Base-by-base conservation (phyloP, 2,113 vertebrate genomes). In the Brachyistius frenatus region DNA sequence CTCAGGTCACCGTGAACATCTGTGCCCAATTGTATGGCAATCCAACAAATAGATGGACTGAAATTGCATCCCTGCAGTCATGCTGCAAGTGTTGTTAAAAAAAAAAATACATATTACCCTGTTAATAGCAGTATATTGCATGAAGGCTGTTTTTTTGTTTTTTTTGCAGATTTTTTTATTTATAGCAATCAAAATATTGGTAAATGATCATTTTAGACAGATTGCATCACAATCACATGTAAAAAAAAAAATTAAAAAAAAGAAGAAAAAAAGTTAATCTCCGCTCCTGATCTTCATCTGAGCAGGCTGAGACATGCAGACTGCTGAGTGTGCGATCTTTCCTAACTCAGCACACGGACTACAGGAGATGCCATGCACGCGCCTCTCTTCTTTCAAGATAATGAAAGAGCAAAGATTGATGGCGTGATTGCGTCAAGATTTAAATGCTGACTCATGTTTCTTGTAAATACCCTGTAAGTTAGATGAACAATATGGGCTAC, bases 341-440 rank as follows among this genome's bases (percentile, higher is more conserved):
- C 33, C 23, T 1, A 13, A 63, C 23, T 79, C 71, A 66, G 80
- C 73, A 54, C n/a, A 33, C n/a, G 64, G 32, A 5, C n/a, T 71
- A 32, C 66, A 61, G 57, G 4, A 33, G 46, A 3, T 50, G 46
- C 23, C 61, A 15, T 7, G 5, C 44, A 7, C 23, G 1, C 10
- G 35, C 33, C 41, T 57, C 32, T 37, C 56, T 73, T 14, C 71
- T 16, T 54, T 3, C 44, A 55, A 23, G 13, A 10, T 58, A 66
- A 76, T 67, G 15, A 74, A 63, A 35, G 8, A 46, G 41, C 41
- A 8, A 66, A 46, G 53, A 60, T 5, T 33, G 56, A 66, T 71
- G 52, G 3, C 5, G 3, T 35, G 44, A 60, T 16, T 37, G 16
- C 11, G 54, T 50, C 3, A 3, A 57, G 33, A 63, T 55, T n/a